Base-by-base conservation (phyloP, 2,113 vertebrate genomes). In the Caranx ignobilis region DNA sequence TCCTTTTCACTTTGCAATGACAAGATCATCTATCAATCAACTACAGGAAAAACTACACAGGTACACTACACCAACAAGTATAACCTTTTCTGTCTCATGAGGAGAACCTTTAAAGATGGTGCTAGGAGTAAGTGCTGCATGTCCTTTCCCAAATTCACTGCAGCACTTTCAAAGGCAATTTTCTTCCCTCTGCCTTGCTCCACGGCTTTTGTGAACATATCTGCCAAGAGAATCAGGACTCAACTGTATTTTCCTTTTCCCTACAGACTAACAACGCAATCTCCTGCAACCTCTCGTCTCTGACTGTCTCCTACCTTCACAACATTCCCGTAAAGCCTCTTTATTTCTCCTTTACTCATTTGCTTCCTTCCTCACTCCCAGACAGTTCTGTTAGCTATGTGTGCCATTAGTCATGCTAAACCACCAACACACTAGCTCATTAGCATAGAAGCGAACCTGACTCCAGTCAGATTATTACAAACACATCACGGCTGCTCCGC, bases 391-490 rank as follows among this genome's bases (percentile, higher is more conserved):
- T 92, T 91, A 84, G 90, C 85, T 19, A 83, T 57, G 75, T 41
- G 81, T 71, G 37, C 87, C 82, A 93, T 94, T 92, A 93, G 87
- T 90, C 90, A 93, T 93, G 91, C 91, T 90, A 93, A 93, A 92
- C 86, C 91, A 76, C 89, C 88, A 81, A 85, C 90, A 91, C 83
- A 61, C 81, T 72, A n/a, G 71, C 79, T 92, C 92, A 94, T 93
- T 93, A 92, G 89, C 91, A 92, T 93, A 90, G 90, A 84, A 87
- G 82, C 68, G 80, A 92, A 93, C 87, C 87, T 75, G 90, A 87
- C 89, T 91, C 75, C 74, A 90, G 92, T 90, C 89, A 90, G 92
- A 93, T 93, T 93, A 93, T 87, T 90, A 91, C 89, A 84, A 89
- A 92, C 84, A 73, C 89, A 89, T 87, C 86, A 71, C 19, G 8